Evolutionary conservation across 2,113 vertebrate species (phyloP).

Genomic region (Eublepharis macularius): DNA sequence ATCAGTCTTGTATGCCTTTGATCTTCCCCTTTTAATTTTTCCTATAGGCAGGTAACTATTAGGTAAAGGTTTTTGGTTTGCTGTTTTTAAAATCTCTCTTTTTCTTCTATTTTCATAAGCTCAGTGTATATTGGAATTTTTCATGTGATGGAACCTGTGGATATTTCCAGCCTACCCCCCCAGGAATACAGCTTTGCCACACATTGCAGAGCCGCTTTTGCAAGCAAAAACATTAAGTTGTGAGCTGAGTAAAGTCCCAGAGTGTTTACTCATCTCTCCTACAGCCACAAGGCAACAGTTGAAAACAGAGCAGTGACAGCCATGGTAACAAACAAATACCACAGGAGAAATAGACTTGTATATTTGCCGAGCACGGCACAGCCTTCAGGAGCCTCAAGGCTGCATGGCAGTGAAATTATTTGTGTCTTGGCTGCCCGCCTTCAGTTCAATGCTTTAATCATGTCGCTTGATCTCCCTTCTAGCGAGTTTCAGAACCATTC

Average conservation of each 20-base stretch:
- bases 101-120: too few relatives aligned
- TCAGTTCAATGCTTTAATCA: neutral
- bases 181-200: neutral
- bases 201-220: neutral
- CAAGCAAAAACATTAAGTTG: neutral
- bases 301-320: neutral
- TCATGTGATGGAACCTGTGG: neutral
- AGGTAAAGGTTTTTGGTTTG: too few relatives aligned
- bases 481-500: neutral
- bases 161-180: neutral
- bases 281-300: neutral
- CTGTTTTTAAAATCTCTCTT: too few relatives aligned
- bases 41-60: too few relatives aligned
- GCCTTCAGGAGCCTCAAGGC: constrained; percentile 11
- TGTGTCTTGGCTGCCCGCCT: neutral
- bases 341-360: neutral
- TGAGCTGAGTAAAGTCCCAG: neutral
- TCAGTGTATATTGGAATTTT: neutral
- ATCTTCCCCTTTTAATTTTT: too few relatives aligned
- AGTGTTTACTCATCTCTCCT: constrained; percentile 19
- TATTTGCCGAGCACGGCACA: neutral
- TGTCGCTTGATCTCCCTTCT: neutral
- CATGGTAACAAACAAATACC: neutral
- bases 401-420: neutral
- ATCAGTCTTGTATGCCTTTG: too few relatives aligned